Evolutionary conservation across 2,888 invertebrate genomes (phyloP).

Genomic region (Orchesellides sinensis): DNA sequence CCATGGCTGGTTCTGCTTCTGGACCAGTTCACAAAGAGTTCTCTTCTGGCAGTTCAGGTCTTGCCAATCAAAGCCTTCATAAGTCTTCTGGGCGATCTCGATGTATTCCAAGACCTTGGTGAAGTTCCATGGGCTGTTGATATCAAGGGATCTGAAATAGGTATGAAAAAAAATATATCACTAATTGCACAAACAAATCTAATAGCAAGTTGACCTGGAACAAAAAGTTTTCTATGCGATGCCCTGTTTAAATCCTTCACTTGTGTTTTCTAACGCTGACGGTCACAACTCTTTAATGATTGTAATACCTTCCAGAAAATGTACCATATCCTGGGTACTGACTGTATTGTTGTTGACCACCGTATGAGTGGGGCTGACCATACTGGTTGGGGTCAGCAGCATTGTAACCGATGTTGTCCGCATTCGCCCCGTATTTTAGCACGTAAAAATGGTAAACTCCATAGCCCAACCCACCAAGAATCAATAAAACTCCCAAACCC

Average conservation of each 20-base stretch:
- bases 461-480: slow-evolving; percentile 67
- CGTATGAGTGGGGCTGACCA: slow-evolving; percentile 53
- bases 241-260: too few species aligned
- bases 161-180: background rate
- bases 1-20: slow-evolving; percentile 70
- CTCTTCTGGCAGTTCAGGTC: slow-evolving; percentile 75
- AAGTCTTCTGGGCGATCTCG: slow-evolving; percentile 73
- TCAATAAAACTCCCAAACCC: slow-evolving; percentile 63
- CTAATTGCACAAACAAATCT: slow-evolving; percentile 3
- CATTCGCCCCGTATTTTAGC: slow-evolving; percentile 27
- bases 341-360: slow-evolving; percentile 33
- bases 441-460: slow-evolving; percentile 69
- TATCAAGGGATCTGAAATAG: slow-evolving; percentile 68
- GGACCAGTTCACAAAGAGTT: slow-evolving; percentile 72
- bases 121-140: slow-evolving; percentile 67
- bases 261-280: too few species aligned
- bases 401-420: background rate
- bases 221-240: too few species aligned
- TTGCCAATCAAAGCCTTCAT: slow-evolving; percentile 75
- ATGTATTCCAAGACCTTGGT: slow-evolving; percentile 74
- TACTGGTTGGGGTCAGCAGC: slow-evolving; percentile 30
- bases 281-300: background rate
- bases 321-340: slow-evolving; percentile 45
- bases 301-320: slow-evolving; percentile 67
- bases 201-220: too few species aligned